Evolutionary conservation across 2,797 vertebrate species (phyloP).

Genomic region (Argentina silus): DNA sequence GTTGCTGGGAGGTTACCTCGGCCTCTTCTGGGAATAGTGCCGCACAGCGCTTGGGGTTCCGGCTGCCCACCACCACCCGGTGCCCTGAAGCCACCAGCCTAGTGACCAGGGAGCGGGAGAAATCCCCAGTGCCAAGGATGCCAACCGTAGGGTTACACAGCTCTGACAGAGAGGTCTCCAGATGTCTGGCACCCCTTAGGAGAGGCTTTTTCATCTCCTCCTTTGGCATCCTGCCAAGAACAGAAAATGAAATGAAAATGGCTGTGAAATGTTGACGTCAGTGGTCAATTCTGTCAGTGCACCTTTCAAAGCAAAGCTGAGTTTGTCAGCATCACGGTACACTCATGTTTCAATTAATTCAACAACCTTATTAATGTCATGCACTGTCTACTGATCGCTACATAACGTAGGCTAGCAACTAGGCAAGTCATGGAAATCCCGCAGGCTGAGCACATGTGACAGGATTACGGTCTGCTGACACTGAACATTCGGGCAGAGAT

Average conservation of each 20-base stretch:
- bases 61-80: conserved; percentile 90
- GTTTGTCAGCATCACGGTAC: background rate
- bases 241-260: background rate
- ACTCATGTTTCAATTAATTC: background rate
- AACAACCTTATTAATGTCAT: background rate
- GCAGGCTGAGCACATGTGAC: no score
- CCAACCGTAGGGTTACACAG: conserved; percentile 68
- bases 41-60: conserved; percentile 80
- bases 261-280: background rate
- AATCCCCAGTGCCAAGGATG: conserved; percentile 93
- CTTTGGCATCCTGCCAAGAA: conserved; percentile 67
- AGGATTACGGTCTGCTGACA: no score
- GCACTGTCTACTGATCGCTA: no score
- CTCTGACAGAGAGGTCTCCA: conserved; percentile 43
- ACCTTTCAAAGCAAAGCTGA: background rate
- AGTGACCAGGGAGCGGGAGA: conserved; percentile 87
- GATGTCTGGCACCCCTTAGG: conserved; percentile 64
- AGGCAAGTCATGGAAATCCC: no score
- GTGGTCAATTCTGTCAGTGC: background rate
- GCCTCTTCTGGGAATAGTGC: conserved; percentile 84
- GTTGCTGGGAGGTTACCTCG: conserved; percentile 86
- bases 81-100: conserved; percentile 85
- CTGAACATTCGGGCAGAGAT: no score
- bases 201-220: conserved; percentile 86
- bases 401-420: no score